Evolutionary conservation across 1,140 invertebrate species (phyloP), one percentile per base, ranked within the genome.

Genomic region (Neodiprion pinetum): DNA sequence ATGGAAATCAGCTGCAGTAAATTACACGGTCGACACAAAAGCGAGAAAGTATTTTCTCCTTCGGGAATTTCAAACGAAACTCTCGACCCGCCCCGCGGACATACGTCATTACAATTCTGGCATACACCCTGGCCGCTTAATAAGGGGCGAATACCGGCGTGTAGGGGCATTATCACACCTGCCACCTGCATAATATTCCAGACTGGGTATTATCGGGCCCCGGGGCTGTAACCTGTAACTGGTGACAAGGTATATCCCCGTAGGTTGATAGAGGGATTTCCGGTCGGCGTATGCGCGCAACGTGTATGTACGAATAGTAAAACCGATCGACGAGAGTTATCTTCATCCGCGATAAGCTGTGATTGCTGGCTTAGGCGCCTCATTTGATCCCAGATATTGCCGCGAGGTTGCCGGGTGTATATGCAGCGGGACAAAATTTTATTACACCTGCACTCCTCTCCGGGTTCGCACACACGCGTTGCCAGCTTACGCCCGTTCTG

Each of bases 271-370:
- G 53, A 61, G 53, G 53, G 53, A 61, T 61, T 61, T 9, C 53
- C 53, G 53, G 0, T 17, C 28, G 28, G 28, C 28, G 28, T 40
- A 40, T 5, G 28, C 28, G 28, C 5, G 28, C 5, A 40, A 40
- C 28, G 28, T 40, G 28, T 12, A 5, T 61, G 9, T 61, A 61
- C 53, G 53, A 61, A 61, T 53, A 1, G 11, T 61, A 61, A 61
- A 61, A 61, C n/a, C 53, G 53, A 61, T 61, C 53, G n/a, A 9
- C n/a, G 53, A 61, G 53, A 61, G 11, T 61, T 61, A 61, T 61
- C n/a, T 61, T 61, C 53, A 17, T 14, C 11, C 53, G 53, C 53
- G 53, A 61, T 61, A 61, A 61, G 53, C 53, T 61, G 11, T 61
- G 53, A 61, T 61, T 61, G 53, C 11, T 61, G 53, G 53, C 11